Percentiles rank a stretch among this genome's conserved stretches.
Conservation (phyloP, 2,113 vertebrate genomes). For the Onychorhynchus coronatus region DNA sequence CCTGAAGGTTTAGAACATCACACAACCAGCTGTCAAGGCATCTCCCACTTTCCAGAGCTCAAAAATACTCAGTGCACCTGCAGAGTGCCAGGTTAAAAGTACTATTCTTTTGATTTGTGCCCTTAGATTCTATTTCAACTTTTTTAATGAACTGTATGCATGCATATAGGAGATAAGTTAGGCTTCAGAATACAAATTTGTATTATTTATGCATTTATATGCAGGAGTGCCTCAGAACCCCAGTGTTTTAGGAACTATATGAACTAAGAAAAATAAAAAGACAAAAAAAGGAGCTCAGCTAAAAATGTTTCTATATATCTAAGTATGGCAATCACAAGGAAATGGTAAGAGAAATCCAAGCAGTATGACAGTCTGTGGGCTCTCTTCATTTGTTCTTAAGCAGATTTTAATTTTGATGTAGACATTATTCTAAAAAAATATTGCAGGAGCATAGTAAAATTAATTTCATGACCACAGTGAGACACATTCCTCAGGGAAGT, state of each 20-base stretch:
- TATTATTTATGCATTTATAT: neutral
- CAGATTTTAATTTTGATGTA: neutral
- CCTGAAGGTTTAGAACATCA: neutral
- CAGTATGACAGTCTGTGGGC: neutral
- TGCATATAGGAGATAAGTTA: neutral
- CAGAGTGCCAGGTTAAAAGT: neutral
- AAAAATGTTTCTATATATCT: neutral
- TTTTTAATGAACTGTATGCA: neutral
- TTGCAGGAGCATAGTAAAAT: neutral
- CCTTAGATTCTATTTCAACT: neutral
- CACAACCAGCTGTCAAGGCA: neutral
- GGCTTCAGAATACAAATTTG: neutral
- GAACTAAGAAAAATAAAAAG: neutral
- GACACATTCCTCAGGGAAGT: neutral
- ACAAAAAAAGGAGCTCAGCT: neutral
- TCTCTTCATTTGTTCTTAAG: neutral
- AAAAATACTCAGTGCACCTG: neutral
- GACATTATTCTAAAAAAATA: neutral
- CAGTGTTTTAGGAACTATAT: neutral
- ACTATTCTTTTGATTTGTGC: neutral
- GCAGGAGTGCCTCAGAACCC: neutral
- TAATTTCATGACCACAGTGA: neutral
- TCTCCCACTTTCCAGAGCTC: neutral
- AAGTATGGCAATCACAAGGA: neutral
- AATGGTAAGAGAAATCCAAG: neutral